phyloP scores from a whole-genome alignment of 1,140 invertebrate species.

The Trichoplusia ni region DNA sequence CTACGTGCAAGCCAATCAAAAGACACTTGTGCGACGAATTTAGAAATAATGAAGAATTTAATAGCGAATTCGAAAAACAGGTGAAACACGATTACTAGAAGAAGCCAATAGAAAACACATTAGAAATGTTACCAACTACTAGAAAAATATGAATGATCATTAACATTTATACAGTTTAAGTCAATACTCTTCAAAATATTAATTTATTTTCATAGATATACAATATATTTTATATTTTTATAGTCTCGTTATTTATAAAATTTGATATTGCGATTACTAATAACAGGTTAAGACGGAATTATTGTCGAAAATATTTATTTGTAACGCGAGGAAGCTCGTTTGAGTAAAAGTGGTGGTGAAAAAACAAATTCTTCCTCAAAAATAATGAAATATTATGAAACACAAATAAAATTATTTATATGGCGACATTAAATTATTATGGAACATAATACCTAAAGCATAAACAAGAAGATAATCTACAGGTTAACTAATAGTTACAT shows the following conservation, averaged over 20 bases:
- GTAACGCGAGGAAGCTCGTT: conserved; percentile 44
- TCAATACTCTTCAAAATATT: conserved; percentile 32
- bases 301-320: conserved; percentile 48
- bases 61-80: neutral
- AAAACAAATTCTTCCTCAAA: conserved; percentile 13
- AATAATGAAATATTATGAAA: neutral
- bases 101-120: conserved; percentile 7
- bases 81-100: neutral
- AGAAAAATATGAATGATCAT: conserved; percentile 15
- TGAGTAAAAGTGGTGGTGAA: neutral
- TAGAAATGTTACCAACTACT: conserved; percentile 14
- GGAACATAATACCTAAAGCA: neutral
- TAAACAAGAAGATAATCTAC: conserved; percentile 1
- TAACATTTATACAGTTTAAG: conserved; percentile 7
- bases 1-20: neutral
- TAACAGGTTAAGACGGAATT: conserved; percentile 44
- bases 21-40: conserved; percentile 9
- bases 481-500: neutral
- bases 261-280: conserved; percentile 33
- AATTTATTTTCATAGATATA: conserved; percentile 11
- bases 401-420: neutral
- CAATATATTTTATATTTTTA: neutral
- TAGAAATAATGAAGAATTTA: conserved; percentile 4
- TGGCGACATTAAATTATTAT: neutral
- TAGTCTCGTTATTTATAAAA: conserved; percentile 22